These are phyloP conservation scores for Yoshiicerus persimilis DNA, from an alignment of 1,140 invertebrate genomes.

Conservation along the genomic window DNA sequence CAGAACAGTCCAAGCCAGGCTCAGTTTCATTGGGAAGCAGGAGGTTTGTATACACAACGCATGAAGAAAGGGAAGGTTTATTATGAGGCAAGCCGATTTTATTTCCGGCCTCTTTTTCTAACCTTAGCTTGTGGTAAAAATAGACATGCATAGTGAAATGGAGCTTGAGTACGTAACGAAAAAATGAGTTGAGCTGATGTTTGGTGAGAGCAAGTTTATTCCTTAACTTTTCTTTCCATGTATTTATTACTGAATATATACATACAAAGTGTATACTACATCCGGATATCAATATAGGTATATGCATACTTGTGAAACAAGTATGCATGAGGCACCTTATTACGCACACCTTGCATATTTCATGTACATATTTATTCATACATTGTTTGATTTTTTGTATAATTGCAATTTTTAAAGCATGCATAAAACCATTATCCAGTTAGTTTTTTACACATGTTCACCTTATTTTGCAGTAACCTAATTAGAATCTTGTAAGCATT, in stretches of 20 bases:
- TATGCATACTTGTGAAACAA: too few species aligned
- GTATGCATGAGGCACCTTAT: too few species aligned
- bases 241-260: neutral
- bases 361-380: too few species aligned
- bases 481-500: too few species aligned
- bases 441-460: too few species aligned
- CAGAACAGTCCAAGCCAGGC: neutral
- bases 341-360: too few species aligned
- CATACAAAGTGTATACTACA: too few species aligned
- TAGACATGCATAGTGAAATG: conserved; percentile 23
- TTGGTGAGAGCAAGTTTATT: neutral
- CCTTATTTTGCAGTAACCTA: neutral
- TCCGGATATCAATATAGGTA: too few species aligned
- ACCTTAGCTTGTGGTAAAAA: conserved; percentile 42
- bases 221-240: neutral
- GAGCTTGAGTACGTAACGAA: neutral
- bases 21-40: neutral
- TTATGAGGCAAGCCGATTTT: conserved; percentile 45
- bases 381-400: too few species aligned
- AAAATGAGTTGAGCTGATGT: neutral
- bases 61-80: conserved; percentile 34
- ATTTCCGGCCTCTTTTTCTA: conserved; percentile 42
- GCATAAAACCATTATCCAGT: too few species aligned
- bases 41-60: conserved; percentile 33
- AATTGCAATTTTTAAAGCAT: too few species aligned